Base-by-base conservation (phyloP, 2,797 vertebrate species). In the Trachops cirrhosus region DNA sequence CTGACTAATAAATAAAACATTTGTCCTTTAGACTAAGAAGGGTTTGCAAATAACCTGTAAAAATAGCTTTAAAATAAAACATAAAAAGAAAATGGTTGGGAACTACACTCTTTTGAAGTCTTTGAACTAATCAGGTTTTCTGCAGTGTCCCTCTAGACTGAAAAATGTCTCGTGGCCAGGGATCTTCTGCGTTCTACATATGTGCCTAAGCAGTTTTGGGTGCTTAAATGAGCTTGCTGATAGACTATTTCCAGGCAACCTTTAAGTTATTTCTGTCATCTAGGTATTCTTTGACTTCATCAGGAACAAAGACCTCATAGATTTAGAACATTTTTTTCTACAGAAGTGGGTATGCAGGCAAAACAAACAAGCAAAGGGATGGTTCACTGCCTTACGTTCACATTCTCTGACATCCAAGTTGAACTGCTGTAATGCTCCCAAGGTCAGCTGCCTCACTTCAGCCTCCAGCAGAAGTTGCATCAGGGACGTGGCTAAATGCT, bases 401-500 rank as follows among this genome's bases (percentile, higher is more conserved):
- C 99, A 99, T 98, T 99, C 99, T 94, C 98, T 98, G 95, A 99
- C 98, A 37, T 99, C 99, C 89, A 99, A 93, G 98, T 99, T 99
- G 98, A 99, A 99, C 98, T 99, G 99, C 96, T 99, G 99, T 93
- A 99, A 97, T 2, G 99, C 99, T 0, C 99, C 99, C 98, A 99
- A 98, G 7, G 99, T 99, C 84, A 99, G 98, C 98, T 99, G 99
- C 41, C 99, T 96, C 62, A 99, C 99, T 96, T 99, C 99, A 0
- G 99, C 98, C 96, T 99, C 99, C 70, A 99, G 98, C 95, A 99
- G 98, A 82, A 99, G 98, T 97, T 99, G 99, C 98, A 99, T 99
- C 98, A 99, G 98, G 0, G 99, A 99, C n/a, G 99, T 99, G 96
- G 99, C 99, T 93, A 99, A 99, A 98, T 99, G 99, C 22, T 99